These are phyloP conservation scores for Rhynchotus rufescens DNA, from an alignment of 2,797 vertebrate genomes.

Conservation along the genomic window DNA sequence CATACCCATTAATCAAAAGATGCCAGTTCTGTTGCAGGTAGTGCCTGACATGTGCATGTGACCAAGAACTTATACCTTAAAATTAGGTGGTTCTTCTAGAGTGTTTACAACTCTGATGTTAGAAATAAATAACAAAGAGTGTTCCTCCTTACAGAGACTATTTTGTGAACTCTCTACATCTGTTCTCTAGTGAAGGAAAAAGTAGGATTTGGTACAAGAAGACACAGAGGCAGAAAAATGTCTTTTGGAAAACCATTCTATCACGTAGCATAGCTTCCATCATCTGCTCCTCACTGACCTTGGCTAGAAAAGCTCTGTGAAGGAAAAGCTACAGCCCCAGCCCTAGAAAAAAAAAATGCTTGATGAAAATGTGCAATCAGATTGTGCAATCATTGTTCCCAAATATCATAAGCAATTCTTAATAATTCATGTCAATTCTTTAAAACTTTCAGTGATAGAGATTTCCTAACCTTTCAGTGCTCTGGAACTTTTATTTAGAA, in stretches of 20 bases:
- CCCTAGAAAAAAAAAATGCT: background rate
- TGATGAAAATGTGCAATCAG: background rate
- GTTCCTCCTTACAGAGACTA: background rate
- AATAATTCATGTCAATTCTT: background rate
- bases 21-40: background rate
- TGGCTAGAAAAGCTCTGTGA: background rate
- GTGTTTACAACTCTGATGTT: background rate
- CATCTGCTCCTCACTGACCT: background rate
- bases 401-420: background rate
- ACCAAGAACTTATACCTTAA: background rate
- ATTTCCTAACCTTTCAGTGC: background rate
- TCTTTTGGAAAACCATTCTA: background rate
- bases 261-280: background rate
- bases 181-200: background rate
- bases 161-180: background rate
- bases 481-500: background rate
- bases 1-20: constrained; percentile 20
- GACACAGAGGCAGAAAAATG: background rate
- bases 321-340: background rate
- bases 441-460: background rate
- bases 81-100: background rate
- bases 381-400: background rate
- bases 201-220: background rate
- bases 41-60: background rate
- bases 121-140: background rate